Evolutionary conservation across 2,113 vertebrate species (phyloP).

Genomic region (Cyprinodon brontotheroides): DNA sequence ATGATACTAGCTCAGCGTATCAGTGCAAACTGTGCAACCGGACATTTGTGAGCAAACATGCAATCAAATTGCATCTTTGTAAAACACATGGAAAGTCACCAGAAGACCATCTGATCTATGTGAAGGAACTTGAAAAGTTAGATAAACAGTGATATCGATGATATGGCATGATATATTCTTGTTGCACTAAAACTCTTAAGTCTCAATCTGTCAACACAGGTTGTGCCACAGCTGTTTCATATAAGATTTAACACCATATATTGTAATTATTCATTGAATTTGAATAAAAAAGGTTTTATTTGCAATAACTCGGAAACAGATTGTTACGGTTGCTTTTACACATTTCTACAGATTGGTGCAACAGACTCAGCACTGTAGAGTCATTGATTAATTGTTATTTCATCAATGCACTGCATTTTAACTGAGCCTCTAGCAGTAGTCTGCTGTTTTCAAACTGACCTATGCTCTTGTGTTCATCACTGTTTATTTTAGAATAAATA

Average conservation of each 20-base stretch:
- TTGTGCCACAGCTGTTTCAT: constrained; percentile 61
- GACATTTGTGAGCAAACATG: constrained; percentile 98
- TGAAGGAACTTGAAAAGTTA: constrained; percentile 81
- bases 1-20: constrained; percentile 91
- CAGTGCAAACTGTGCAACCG: constrained; percentile 98
- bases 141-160: constrained; percentile 75
- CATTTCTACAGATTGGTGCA: constrained; percentile 43
- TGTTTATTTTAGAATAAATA: constrained; percentile 65
- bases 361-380: constrained; percentile 61
- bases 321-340: constrained; percentile 31
- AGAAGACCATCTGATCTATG: constrained; percentile 98
- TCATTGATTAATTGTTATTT: constrained; percentile 70
- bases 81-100: constrained; percentile 99
- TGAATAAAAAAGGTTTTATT: constrained; percentile 25
- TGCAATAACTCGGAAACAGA: constrained; percentile 38
- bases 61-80: constrained; percentile 99
- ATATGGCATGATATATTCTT: constrained; percentile 84
- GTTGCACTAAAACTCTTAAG: constrained; percentile 86
- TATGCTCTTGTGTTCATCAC: constrained; percentile 81
- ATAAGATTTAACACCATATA: constrained; percentile 61
- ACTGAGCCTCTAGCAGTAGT: constrained; percentile 93
- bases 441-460: constrained; percentile 90
- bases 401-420: constrained; percentile 92
- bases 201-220: constrained; percentile 62
- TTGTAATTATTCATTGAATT: constrained; percentile 43